Evolutionary conservation across 2,113 vertebrate species (phyloP), one percentile per base, ranked within the genome.

Genomic region (Mustela nigripes): DNA sequence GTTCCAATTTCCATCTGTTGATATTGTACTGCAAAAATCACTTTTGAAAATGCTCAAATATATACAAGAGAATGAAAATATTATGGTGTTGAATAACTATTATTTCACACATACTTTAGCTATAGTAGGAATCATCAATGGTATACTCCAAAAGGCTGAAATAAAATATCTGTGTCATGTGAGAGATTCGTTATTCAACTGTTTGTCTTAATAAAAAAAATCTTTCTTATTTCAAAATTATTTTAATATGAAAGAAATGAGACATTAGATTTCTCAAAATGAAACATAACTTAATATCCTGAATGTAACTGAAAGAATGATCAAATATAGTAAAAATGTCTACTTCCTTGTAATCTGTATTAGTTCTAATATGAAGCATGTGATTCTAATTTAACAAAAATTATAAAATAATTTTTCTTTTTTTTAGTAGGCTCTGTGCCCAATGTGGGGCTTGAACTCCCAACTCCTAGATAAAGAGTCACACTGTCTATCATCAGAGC

Each of bases 241-340:
- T 95, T 97, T 93, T 95, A 95, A 88, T 95, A 76, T 71, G 48
- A 97, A 97, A 97, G 58, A 36, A 45, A 58, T 31, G 91, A 95
- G 28, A 83, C 86, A 94, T 26, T 67, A 31, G 11, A 95, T 96
- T 98, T 96, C 88, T 96, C 45, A 12, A 63, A 92, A 48, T 94
- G 48, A 96, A 84, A 88, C 92, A 98, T 94, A 95, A 94, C 42
- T 95, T 95, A 97, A 81, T 96, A 95, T 94, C 39, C 28, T 94
- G 71, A n/a, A 65, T 65, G n/a, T 67, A 96, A 90, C 79, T 22
- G 84, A 97, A 92, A 91, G 71, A 89, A 81, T 96, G 69, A 90
- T 88, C 36, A 95, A 92, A 95, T 90, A 89, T 9, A 93, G 31
- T 89, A 96, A 97, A 95, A 97, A 88, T 86, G 36, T 93, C 95